Conservation (phyloP, 2,797 vertebrate species). For the Leptatherina wallacei region DNA sequence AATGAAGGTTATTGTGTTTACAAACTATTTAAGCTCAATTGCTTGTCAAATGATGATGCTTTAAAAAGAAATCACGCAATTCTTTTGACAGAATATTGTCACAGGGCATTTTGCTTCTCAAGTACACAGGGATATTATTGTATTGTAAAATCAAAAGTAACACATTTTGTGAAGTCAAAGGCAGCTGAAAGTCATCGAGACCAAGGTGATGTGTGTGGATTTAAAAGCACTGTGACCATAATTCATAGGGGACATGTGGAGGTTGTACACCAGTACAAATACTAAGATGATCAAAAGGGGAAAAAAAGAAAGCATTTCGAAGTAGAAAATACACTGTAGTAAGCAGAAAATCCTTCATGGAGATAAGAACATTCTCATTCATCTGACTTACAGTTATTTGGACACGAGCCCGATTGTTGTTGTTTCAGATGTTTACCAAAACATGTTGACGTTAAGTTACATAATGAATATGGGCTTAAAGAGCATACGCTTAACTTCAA, state of each 20-base stretch:
- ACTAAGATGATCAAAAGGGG: neutral
- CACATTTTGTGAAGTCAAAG: constrained; percentile 5
- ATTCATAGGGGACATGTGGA: neutral
- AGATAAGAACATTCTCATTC: neutral
- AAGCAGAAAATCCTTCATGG: neutral
- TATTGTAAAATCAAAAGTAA: constrained; percentile 1
- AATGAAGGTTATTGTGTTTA: constrained; percentile 19
- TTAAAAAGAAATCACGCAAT: constrained; percentile 16
- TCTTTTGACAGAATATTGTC: constrained; percentile 27
- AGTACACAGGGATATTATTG: neutral
- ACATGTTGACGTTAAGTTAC: neutral
- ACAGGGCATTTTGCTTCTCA: constrained; percentile 2
- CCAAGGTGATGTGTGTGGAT: neutral
- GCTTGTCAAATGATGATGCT: constrained; percentile 32
- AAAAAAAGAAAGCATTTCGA: neutral
- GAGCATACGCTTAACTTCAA: neutral
- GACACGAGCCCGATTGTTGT: neutral
- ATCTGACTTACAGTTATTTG: neutral
- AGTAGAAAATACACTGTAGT: neutral
- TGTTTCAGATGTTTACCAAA: neutral
- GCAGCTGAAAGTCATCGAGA: neutral
- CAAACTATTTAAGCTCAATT: constrained; percentile 10
- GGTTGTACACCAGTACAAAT: neutral
- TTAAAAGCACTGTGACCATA: neutral
- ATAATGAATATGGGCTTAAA: neutral